Conservation (phyloP, 2,113 vertebrate species). For the Megalops atlanticus region DNA sequence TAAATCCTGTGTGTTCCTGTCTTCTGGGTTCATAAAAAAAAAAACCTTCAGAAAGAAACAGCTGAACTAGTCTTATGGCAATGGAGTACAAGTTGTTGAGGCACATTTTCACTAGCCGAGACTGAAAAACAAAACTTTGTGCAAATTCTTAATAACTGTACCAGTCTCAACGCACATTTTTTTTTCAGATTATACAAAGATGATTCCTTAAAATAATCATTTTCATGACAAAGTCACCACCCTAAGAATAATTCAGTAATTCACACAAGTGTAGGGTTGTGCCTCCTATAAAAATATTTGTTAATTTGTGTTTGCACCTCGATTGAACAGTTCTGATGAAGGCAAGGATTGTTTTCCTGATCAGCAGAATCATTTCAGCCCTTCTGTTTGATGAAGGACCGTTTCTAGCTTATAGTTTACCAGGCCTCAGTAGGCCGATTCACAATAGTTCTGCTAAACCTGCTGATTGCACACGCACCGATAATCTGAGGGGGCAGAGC, state of each 20-base stretch:
- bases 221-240: neutral
- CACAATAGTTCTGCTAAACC: neutral
- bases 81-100: no score
- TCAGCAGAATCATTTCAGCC: neutral
- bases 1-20: no score
- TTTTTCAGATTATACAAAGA: neutral
- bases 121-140: no score
- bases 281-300: neutral
- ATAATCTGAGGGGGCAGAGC: no score
- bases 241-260: neutral
- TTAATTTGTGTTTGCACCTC: neutral
- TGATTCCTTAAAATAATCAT: neutral
- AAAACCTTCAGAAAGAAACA: no score
- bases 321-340: neutral
- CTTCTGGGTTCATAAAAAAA: no score
- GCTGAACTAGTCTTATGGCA: no score
- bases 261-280: neutral
- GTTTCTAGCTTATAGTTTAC: no score
- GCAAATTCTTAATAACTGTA: no score
- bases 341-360: neutral
- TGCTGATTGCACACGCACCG: neutral
- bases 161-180: neutral
- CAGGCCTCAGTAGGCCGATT: neutral
- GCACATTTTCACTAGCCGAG: no score
- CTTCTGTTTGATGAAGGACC: neutral